Evolutionary conservation across 2,888 invertebrate genomes (phyloP).

Genomic region (Drosophila neonasuta): DNA sequence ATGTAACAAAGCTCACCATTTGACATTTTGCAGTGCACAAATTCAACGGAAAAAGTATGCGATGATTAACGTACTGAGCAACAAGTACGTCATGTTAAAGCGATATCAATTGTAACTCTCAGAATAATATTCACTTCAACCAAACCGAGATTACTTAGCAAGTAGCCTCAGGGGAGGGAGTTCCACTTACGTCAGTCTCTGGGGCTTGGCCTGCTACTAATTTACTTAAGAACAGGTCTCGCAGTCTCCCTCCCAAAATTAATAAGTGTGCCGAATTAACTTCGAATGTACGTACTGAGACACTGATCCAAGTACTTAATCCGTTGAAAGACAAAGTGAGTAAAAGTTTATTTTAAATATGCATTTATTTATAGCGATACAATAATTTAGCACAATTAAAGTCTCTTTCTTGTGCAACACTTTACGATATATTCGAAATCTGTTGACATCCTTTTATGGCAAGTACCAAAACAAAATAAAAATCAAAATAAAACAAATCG

Average conservation of each 20-base stretch:
- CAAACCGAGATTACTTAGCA: neutral
- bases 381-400: slow-evolving; percentile 14
- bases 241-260: slow-evolving; percentile 21
- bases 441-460: slow-evolving; percentile 14
- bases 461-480: neutral
- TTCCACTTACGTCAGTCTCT: slow-evolving; percentile 53
- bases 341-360: slow-evolving; percentile 25
- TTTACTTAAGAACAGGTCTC: slow-evolving; percentile 38
- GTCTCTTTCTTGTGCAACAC: neutral
- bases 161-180: slow-evolving; percentile 10
- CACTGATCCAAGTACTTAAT: slow-evolving; percentile 4
- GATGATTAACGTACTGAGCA: slow-evolving; percentile 33
- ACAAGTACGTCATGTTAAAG: slow-evolving; percentile 5
- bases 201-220: slow-evolving; percentile 12
- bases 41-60: slow-evolving; percentile 31
- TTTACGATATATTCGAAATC: neutral
- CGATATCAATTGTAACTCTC: slow-evolving; percentile 16
- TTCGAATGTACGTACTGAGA: slow-evolving; percentile 12
- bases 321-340: slow-evolving; percentile 22
- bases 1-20: slow-evolving; percentile 36
- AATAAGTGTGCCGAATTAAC: slow-evolving; percentile 58
- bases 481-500: neutral
- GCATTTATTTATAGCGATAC: slow-evolving; percentile 36
- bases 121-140: neutral
- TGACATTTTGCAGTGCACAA: slow-evolving; percentile 59